phyloP scores from a whole-genome alignment of 2,888 invertebrate species.

The Sericinus montela region DNA sequence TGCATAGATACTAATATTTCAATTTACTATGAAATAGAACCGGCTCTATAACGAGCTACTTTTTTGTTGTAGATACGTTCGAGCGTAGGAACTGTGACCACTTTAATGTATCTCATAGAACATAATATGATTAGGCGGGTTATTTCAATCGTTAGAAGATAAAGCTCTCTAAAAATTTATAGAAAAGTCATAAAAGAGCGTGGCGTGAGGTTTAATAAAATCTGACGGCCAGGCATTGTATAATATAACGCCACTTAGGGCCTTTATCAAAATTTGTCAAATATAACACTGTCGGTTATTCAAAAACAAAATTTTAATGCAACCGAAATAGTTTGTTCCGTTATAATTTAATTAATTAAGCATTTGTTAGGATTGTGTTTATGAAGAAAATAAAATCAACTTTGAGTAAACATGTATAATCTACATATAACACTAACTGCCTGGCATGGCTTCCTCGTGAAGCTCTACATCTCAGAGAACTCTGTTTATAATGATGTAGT shows the following conservation, averaged over 20 bases:
- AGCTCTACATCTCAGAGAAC: no score
- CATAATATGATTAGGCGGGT: slow-evolving; percentile 61
- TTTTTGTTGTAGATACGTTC: slow-evolving; percentile 39
- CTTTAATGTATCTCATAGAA: slow-evolving; percentile 52
- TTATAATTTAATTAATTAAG: slow-evolving; percentile 20
- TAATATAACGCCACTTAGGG: slow-evolving; percentile 43
- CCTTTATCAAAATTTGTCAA: slow-evolving; percentile 34
- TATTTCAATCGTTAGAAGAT: slow-evolving; percentile 63
- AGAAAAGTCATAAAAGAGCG: slow-evolving; percentile 63
- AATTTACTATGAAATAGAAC: slow-evolving; percentile 59
- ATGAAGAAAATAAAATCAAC: slow-evolving; percentile 23
- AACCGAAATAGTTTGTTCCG: slow-evolving; percentile 18
- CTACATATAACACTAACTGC: neutral
- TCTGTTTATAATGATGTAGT: no score
- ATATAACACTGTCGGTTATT: slow-evolving; percentile 18
- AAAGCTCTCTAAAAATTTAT: slow-evolving; percentile 66
- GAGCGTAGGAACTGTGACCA: slow-evolving; percentile 49
- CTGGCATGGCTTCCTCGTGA: no score
- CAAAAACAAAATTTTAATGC: slow-evolving; percentile 21
- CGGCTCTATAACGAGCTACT: slow-evolving; percentile 58
- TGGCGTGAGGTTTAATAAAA: slow-evolving; percentile 53
- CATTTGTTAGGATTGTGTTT: slow-evolving; percentile 13
- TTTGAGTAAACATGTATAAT: slow-evolving; percentile 29
- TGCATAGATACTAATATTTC: slow-evolving; percentile 60
- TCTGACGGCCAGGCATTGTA: slow-evolving; percentile 62